Conservation (phyloP, 2,888 invertebrate species). For the Galeopsomyia nigrocyanea region DNA sequence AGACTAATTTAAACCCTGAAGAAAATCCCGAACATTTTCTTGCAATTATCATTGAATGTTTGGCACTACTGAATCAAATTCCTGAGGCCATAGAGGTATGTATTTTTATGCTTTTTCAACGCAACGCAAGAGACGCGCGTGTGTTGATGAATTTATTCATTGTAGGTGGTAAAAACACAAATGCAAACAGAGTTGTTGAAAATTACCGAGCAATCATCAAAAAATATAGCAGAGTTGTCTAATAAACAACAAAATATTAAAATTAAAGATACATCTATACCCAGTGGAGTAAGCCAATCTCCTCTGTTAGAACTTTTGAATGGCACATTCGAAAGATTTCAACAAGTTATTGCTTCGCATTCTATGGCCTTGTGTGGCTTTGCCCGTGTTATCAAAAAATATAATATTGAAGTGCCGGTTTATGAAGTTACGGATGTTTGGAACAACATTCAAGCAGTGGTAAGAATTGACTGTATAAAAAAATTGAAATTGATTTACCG, state of each 20-base stretch:
- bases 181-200: constrained; percentile 86
- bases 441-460: constrained; percentile 91
- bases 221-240: constrained; percentile 72
- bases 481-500: background rate
- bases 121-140: background rate
- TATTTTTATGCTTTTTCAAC: constrained; percentile 12
- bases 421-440: constrained; percentile 87
- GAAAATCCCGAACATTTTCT: constrained; percentile 79
- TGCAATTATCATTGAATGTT: constrained; percentile 86
- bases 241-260: constrained; percentile 49
- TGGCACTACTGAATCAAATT: constrained; percentile 85
- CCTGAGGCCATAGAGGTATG: constrained; percentile 87
- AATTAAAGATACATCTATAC: constrained; percentile 33
- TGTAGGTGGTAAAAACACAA: constrained; percentile 82
- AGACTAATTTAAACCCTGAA: constrained; percentile 73
- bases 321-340: constrained; percentile 85
- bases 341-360: constrained; percentile 85
- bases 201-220: constrained; percentile 85
- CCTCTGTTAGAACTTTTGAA: constrained; percentile 77
- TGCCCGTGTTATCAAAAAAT: constrained; percentile 74
- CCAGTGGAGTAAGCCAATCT: constrained; percentile 59
- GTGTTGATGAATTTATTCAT: constrained; percentile 43
- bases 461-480: constrained; percentile 68
- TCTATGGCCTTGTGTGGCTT: constrained; percentile 77
- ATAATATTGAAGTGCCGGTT: constrained; percentile 71